A percentile compares a stretch with the other conserved stretches of the same genome.
Conservation (phyloP, 2,113 vertebrate species). For the Rana temporaria region DNA sequence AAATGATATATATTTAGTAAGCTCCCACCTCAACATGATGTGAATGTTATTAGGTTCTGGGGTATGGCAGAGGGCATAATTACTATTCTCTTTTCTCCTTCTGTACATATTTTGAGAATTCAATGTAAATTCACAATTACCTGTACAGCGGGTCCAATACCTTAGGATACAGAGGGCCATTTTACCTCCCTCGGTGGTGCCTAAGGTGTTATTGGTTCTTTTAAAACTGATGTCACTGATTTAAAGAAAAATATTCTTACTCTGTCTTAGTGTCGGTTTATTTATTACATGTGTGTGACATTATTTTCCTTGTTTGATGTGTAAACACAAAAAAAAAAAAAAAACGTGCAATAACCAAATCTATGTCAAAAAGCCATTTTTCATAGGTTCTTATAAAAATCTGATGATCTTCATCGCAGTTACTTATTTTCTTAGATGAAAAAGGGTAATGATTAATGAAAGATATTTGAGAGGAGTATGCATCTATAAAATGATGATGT, state of each 20-base stretch:
- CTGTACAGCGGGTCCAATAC: constrained; percentile 30
- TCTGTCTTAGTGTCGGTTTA: constrained; percentile 36
- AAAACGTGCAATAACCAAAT: constrained; percentile 20
- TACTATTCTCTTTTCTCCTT: constrained; percentile 8
- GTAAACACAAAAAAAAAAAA: not conserved
- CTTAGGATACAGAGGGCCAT: constrained; percentile 20
- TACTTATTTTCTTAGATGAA: constrained; percentile 5
- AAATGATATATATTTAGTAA: constrained; percentile 3
- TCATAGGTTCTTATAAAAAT: not conserved
- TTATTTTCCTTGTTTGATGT: constrained; percentile 1
- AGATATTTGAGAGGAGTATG: not conserved
- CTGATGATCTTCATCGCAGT: not conserved
- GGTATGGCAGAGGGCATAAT: constrained; percentile 7
- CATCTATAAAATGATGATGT: too few species aligned
- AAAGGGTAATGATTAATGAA: not conserved
- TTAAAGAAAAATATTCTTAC: constrained; percentile 42
- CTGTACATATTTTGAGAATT: constrained; percentile 37
- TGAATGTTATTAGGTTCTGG: constrained; percentile 5
- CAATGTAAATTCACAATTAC: constrained; percentile 40
- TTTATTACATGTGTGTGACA: constrained; percentile 31
- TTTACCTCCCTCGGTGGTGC: not conserved
- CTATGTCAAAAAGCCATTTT: constrained; percentile 20
- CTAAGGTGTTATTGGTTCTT: constrained; percentile 36
- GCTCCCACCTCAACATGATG: constrained; percentile 1
- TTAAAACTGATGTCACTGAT: constrained; percentile 51